These are phyloP conservation scores for Cosmia pyralina DNA, from an alignment of 2,888 invertebrate genomes.

Conservation along the genomic window DNA sequence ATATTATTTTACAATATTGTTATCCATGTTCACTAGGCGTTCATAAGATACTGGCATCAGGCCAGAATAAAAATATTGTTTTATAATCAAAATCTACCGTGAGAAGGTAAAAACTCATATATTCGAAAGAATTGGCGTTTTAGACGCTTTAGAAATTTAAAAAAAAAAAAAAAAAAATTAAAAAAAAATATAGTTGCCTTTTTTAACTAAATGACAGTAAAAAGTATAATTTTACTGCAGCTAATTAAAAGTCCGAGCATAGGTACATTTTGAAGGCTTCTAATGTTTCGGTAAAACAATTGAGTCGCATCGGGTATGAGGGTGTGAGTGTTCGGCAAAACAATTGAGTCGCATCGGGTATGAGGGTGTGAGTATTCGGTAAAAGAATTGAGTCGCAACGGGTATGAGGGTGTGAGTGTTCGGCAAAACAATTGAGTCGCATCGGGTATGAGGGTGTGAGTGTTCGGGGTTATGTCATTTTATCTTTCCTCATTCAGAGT, in stretches of 20 bases:
- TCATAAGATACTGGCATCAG: neutral
- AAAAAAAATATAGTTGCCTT: no score
- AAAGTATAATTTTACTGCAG: no score
- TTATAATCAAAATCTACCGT: neutral
- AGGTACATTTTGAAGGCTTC: neutral
- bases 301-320: neutral
- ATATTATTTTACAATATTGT: neutral
- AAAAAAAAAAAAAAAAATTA: no score
- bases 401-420: no score
- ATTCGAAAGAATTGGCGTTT: no score
- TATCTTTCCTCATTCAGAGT: neutral
- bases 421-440: no score
- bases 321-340: neutral
- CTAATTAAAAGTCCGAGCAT: no score
- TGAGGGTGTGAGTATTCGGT: neutral
- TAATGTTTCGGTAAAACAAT: no score
- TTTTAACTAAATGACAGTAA: no score
- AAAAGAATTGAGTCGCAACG: no score
- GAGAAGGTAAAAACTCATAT: neutral
- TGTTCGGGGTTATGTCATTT: neutral
- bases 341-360: neutral
- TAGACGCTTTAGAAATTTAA: no score
- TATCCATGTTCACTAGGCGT: neutral
- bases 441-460: no score
- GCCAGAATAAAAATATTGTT: neutral